Base-by-base conservation (phyloP, 2,113 vertebrate species). In the Mormyrus lacerda region DNA sequence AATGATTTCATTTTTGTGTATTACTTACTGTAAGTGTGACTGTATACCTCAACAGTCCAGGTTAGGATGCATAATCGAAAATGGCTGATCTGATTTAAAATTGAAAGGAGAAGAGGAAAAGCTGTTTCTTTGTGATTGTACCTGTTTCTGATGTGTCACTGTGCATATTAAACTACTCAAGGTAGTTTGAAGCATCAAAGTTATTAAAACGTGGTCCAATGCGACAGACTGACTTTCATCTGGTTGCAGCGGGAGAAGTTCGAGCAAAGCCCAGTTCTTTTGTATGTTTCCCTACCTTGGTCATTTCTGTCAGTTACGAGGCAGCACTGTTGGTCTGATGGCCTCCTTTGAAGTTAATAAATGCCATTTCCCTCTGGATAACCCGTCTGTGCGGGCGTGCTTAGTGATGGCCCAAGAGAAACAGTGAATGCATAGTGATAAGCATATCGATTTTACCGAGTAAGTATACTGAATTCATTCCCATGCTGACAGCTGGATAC, bases 271-370 rank as follows among this genome's bases (percentile, higher is more conserved):
- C 44, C 39, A 13, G 35, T 79, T 79, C 31, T 7, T 27, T 69
- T 31, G 17, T 42, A 42, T 47, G n/a, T 47, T 47, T 21, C 24
- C 19, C 21, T 42, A 44, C 39, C 82, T 45, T 15, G 13, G 73
- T 42, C 82, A 87, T 27, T 87, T 55, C 48, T 35, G 50, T 53
- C 48, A 55, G 45, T 87, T 87, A 53, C 17, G n/a, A 85, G 27
- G 27, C 47, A 55, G 27, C n/a, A 15, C 27, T 55, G 24, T 39
- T 87, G 45, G n/a, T 55, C 24, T 39, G 48, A 53, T 35, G 27
- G 53, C 4, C 50, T 87, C 85, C 85, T 87, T 87, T 53, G 47
- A 87, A 53, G 85, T 87, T 87, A 53, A 87, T 87, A 87, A 87
- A 87, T 53, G 48, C 47, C 85, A 55, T 87, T 87, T 50, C 85